These are phyloP conservation scores for Saccopteryx leptura DNA, from an alignment of 2,113 vertebrate genomes.

Conservation along the genomic window DNA sequence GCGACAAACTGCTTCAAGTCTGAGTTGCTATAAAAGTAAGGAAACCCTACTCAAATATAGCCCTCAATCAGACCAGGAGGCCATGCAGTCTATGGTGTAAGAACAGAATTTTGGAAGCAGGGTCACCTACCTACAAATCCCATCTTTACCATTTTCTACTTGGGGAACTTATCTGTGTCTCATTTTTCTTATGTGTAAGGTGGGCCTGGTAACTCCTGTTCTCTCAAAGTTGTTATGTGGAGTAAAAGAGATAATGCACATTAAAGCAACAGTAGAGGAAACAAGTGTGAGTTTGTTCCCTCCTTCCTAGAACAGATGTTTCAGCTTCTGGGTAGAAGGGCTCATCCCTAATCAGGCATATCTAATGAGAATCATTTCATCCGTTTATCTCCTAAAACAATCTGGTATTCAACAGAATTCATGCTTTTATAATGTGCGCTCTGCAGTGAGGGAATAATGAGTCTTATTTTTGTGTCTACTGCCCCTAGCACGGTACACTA, in stretches of 20 bases:
- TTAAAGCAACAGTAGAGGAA: not conserved
- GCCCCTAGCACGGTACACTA: not conserved
- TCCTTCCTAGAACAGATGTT: slow-evolving; percentile 23
- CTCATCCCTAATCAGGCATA: not conserved
- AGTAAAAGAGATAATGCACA: slow-evolving; percentile 29
- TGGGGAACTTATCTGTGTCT: not conserved
- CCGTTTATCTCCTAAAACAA: slow-evolving; percentile 12
- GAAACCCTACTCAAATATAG: not conserved
- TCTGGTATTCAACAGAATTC: slow-evolving; percentile 2
- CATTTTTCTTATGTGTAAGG: not conserved
- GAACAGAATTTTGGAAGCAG: not conserved
- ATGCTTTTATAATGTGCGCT: not conserved
- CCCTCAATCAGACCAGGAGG: not conserved
- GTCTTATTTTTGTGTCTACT: slow-evolving; percentile 24
- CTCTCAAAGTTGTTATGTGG: not conserved
- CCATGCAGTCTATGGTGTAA: not conserved
- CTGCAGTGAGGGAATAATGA: not conserved
- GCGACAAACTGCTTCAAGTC: not conserved
- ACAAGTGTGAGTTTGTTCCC: slow-evolving; percentile 11
- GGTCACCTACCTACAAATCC: slow-evolving; percentile 23
- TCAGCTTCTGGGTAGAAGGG: not conserved
- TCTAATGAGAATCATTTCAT: slow-evolving; percentile 24
- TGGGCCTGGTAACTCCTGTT: slow-evolving; percentile 52
- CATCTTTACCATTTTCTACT: not conserved
- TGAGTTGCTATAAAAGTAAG: slow-evolving; percentile 21